Conservation (phyloP, 2,113 vertebrate species). For the Oryzias celebensis region DNA sequence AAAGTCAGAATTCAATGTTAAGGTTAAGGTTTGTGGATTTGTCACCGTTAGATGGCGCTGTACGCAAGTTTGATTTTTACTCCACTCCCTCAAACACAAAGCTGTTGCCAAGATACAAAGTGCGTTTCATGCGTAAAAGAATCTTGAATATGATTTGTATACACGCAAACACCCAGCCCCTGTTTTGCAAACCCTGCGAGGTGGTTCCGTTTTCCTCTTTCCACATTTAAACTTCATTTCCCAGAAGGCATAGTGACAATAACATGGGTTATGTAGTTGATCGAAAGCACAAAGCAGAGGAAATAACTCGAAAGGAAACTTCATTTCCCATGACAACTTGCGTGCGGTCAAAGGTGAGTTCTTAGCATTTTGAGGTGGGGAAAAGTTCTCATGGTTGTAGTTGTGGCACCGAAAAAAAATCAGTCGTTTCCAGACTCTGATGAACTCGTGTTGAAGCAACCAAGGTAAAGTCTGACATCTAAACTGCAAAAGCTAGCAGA, state of each 20-base stretch:
- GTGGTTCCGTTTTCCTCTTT: constrained; percentile 53
- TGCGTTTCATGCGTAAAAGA: neutral
- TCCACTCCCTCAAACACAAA: neutral
- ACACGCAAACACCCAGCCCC: constrained; percentile 3
- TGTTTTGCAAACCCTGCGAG: neutral
- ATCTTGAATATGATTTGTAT: neutral
- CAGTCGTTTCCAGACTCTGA: constrained; percentile 11
- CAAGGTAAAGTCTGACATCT: constrained; percentile 34
- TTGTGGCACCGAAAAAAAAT: constrained; percentile 46
- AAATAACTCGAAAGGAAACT: neutral
- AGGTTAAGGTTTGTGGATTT: no score
- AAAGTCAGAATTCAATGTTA: no score
- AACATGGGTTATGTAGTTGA: constrained; percentile 42
- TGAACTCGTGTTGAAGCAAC: constrained; percentile 18
- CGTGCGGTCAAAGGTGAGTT: constrained; percentile 41
- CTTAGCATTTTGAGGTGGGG: constrained; percentile 47
- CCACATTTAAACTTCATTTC: constrained; percentile 37
- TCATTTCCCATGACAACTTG: constrained; percentile 34
- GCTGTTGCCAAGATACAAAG: neutral
- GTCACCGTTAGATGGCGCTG: constrained; percentile 12
- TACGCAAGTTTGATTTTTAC: neutral
- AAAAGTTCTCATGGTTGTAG: constrained; percentile 68
- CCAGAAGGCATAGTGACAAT: neutral
- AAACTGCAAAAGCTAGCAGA: neutral
- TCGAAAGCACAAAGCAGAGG: rapidly evolving